Conservation (phyloP, 2,797 vertebrate genomes). For the Pogonophryne albipinna region DNA sequence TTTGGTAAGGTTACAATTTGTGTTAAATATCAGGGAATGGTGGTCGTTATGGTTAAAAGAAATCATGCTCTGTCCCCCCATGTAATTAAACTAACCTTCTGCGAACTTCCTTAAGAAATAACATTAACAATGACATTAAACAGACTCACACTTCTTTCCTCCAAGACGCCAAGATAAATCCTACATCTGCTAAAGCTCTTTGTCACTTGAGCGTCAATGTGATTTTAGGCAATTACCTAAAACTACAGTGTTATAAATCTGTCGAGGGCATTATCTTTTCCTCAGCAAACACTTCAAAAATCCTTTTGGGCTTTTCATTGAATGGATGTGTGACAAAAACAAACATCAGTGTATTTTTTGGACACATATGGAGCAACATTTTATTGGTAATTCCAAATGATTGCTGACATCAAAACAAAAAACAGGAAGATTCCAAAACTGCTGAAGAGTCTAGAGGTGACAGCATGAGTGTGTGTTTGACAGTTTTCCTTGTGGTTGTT, state of each 20-base stretch:
- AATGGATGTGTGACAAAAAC: not conserved
- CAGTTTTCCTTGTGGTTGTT: constrained; percentile 6
- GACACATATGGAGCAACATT: not conserved
- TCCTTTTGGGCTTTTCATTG: not conserved
- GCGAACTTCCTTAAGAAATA: too few relatives aligned
- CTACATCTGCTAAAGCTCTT: not conserved
- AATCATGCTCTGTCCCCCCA: not conserved
- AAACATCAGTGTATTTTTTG: not conserved
- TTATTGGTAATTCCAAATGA: not conserved
- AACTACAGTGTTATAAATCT: not conserved
- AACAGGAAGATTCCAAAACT: constrained; percentile 3
- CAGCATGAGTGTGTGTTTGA: not conserved
- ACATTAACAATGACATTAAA: too few relatives aligned
- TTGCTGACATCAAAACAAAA: not conserved
- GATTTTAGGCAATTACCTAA: not conserved
- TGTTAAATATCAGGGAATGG: not conserved
- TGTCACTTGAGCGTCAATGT: not conserved
- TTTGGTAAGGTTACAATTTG: not conserved
- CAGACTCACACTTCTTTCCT: not conserved
- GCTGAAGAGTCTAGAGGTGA: not conserved
- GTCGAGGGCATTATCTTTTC: not conserved
- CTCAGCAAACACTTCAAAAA: not conserved
- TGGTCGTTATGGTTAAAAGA: not conserved
- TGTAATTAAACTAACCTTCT: not conserved
- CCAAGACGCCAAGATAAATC: not conserved